Evolutionary conservation across 2,797 vertebrate species (phyloP).

Genomic region (Acestrorhynchus altus): DNA sequence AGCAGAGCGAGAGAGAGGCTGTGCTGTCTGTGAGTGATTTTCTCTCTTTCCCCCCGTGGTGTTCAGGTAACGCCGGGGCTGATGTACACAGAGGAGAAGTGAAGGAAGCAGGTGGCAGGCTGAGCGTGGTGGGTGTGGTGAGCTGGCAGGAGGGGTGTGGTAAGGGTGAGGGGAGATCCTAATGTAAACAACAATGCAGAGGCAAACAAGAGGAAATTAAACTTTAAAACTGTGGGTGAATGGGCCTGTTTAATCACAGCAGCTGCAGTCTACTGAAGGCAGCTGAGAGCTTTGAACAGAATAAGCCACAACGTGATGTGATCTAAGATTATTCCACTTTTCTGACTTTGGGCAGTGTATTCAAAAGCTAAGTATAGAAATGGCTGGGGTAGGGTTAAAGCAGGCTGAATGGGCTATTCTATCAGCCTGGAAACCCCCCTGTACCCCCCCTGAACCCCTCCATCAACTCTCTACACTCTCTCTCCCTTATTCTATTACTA

Average conservation of each 20-base stretch:
- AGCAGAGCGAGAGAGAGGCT: conserved; percentile 11
- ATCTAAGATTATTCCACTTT: conserved; percentile 65
- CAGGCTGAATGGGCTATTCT: conserved; percentile 27
- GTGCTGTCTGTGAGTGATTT: conserved; percentile 13
- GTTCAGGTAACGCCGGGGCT: conserved; percentile 20
- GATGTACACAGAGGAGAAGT: conserved; percentile 32
- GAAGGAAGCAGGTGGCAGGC: not conserved
- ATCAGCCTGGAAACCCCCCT: conserved; percentile 38
- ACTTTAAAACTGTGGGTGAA: conserved; percentile 62
- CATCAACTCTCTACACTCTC: no score
- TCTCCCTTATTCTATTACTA: no score
- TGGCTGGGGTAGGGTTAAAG: conserved; percentile 21
- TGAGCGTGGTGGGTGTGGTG: not conserved
- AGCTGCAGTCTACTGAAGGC: conserved; percentile 33
- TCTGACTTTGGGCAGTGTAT: conserved; percentile 29
- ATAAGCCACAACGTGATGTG: conserved; percentile 65
- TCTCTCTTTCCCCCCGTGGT: conserved; percentile 17
- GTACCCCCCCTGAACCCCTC: no score
- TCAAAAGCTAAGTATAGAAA: conserved; percentile 32
- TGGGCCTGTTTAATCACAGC: conserved; percentile 52
- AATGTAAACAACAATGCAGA: conserved; percentile 65
- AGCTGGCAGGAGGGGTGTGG: no score
- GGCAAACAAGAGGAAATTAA: conserved; percentile 63
- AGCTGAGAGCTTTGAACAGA: conserved; percentile 58
- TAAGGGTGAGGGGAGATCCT: conserved; percentile 15